phyloP scores from a whole-genome alignment of 2,888 invertebrate genomes.

The Drosophila meridionalis region DNA sequence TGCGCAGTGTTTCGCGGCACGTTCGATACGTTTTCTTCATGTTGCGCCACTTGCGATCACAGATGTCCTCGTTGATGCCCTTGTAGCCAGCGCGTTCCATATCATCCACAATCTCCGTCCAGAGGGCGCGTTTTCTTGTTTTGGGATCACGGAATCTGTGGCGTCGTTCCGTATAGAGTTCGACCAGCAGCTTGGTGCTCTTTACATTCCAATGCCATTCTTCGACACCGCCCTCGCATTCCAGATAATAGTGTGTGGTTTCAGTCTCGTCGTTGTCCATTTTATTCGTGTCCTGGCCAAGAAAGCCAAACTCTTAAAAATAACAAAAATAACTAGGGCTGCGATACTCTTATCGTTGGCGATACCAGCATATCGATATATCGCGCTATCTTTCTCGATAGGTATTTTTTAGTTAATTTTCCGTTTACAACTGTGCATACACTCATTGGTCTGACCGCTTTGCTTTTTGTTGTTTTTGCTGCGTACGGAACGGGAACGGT shows the following conservation, averaged over 20 bases:
- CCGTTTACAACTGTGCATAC: conserved; percentile 32
- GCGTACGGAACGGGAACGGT: conserved; percentile 26
- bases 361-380: neutral
- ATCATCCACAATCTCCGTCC: conserved; percentile 59
- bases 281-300: neutral
- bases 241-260: conserved; percentile 59
- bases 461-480: conserved; percentile 58
- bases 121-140: conserved; percentile 45
- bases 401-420: conserved; percentile 22
- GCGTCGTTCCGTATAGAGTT: conserved; percentile 45
- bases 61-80: conserved; percentile 57
- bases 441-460: conserved; percentile 37
- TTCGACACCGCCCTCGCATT: conserved; percentile 39
- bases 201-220: conserved; percentile 61
- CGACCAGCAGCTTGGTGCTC: conserved; percentile 59
- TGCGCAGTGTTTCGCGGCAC: conserved; percentile 50
- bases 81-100: conserved; percentile 57
- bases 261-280: conserved; percentile 53
- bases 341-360: neutral
- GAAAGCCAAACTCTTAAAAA: conserved; percentile 7
- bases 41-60: conserved; percentile 64
- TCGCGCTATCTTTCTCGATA: neutral
- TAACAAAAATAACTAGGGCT: conserved; percentile 18
- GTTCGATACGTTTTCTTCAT: conserved; percentile 66
- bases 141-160: conserved; percentile 57